Evolutionary conservation across 2,113 vertebrate species (phyloP).

Genomic region (Amphiprion ocellaris): DNA sequence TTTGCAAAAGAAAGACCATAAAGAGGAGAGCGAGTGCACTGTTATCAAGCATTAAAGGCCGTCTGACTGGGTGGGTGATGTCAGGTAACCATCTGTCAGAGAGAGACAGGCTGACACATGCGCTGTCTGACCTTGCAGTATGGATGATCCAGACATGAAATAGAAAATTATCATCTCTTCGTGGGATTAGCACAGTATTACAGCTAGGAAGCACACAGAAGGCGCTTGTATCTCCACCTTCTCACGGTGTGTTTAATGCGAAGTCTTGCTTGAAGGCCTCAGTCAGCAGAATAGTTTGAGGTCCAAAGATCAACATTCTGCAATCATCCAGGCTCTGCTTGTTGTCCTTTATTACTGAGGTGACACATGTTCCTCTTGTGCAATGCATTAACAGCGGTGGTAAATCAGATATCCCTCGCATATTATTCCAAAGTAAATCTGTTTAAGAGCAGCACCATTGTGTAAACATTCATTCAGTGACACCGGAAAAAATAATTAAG

Average conservation of each 20-base stretch:
- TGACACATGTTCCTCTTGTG: conserved; percentile 10
- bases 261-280: conserved; percentile 58
- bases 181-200: conserved; percentile 60
- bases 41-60: conserved; percentile 72
- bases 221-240: conserved; percentile 32
- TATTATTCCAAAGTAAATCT: background rate
- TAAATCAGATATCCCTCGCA: background rate
- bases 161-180: conserved; percentile 61
- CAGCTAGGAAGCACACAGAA: conserved; percentile 29
- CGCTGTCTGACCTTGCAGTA: conserved; percentile 77
- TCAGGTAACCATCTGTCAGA: conserved; percentile 80
- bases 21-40: conserved; percentile 37
- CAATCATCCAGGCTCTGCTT: conserved; percentile 3
- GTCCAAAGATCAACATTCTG: conserved; percentile 61
- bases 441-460: background rate
- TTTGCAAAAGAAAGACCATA: conserved; percentile 33
- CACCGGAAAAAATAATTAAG: too few relatives aligned
- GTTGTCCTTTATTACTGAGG: conserved; percentile 42
- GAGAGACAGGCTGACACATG: conserved; percentile 54
- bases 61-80: conserved; percentile 69
- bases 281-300: conserved; percentile 57
- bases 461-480: background rate
- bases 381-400: conserved; percentile 23
- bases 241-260: conserved; percentile 53
- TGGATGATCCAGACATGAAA: conserved; percentile 61